phyloP scores from a whole-genome alignment of 2,113 vertebrate species.

The Excalfactoria chinensis region DNA sequence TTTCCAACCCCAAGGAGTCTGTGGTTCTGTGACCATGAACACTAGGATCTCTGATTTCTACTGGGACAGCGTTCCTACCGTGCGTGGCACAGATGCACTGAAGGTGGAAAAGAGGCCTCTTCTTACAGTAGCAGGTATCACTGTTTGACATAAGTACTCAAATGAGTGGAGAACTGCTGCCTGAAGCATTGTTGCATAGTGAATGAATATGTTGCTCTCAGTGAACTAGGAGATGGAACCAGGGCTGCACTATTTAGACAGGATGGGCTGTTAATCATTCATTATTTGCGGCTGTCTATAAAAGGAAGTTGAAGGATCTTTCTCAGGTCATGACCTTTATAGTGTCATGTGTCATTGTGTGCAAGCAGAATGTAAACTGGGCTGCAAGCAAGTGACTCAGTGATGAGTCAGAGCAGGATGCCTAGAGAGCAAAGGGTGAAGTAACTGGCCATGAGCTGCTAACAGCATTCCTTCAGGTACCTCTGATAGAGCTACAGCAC shows the following conservation, averaged over 20 bases:
- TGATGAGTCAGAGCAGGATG: background rate
- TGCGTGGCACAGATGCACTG: background rate
- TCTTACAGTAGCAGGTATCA: background rate
- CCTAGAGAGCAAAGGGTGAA: background rate
- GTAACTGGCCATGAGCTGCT: background rate
- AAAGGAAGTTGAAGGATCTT: background rate
- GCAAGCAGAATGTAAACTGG: background rate
- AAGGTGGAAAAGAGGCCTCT: background rate
- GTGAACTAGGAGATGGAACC: background rate
- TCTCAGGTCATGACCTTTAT: background rate
- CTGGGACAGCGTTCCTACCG: background rate
- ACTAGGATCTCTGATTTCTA: background rate
- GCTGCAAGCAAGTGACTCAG: background rate
- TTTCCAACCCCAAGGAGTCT: too few species aligned
- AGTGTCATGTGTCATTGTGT: background rate
- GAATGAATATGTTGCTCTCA: background rate
- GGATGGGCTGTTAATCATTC: background rate
- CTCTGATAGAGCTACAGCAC: background rate
- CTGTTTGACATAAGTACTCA: background rate
- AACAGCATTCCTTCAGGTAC: background rate
- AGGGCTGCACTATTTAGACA: background rate
- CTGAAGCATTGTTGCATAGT: background rate
- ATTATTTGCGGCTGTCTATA: background rate
- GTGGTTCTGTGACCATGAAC: background rate
- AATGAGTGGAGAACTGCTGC: background rate